Percentiles rank a stretch among this genome's conserved stretches.
Conservation (phyloP, 2,113 vertebrate species). For the Camelus bactrianus region DNA sequence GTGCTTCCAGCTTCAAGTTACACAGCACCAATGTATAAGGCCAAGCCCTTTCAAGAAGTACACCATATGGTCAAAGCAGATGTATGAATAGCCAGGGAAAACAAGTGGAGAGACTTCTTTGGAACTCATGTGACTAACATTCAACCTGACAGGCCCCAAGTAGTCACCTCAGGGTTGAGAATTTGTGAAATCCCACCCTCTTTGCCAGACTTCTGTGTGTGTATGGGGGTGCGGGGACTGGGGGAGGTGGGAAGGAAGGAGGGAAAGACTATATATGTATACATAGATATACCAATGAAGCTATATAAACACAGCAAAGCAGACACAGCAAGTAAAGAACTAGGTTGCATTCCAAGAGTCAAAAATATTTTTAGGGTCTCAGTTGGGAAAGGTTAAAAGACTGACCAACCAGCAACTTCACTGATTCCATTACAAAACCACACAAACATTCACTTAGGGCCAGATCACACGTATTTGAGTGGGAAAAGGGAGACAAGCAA, state of each 20-base stretch:
- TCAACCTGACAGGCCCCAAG: constrained; percentile 27
- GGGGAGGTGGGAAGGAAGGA: neutral
- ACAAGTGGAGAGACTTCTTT: neutral
- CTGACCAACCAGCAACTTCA: constrained; percentile 63
- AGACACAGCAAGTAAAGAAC: constrained; percentile 72
- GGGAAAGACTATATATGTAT: neutral
- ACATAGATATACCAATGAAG: constrained; percentile 21
- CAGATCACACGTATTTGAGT: constrained; percentile 68
- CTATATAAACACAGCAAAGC: constrained; percentile 76
- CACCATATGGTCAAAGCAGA: constrained; percentile 6
- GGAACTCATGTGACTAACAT: neutral
- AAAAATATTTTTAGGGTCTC: constrained; percentile 53
- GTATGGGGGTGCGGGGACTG: neutral
- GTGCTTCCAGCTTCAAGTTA: constrained; percentile 32
- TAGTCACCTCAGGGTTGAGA: neutral
- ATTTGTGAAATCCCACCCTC: neutral
- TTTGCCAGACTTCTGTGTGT: neutral
- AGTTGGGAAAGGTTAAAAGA: constrained; percentile 54
- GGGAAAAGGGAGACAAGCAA: constrained; percentile 68
- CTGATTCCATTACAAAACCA: constrained; percentile 74
- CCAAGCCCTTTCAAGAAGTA: constrained; percentile 34
- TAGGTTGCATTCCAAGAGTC: constrained; percentile 75
- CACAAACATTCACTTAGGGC: constrained; percentile 70
- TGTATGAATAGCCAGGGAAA: neutral
- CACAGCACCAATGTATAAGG: constrained; percentile 25